Evolutionary conservation across 35 echinoderm and acorn worm species (phyloP).

Genomic region (Anneissia japonica): DNA sequence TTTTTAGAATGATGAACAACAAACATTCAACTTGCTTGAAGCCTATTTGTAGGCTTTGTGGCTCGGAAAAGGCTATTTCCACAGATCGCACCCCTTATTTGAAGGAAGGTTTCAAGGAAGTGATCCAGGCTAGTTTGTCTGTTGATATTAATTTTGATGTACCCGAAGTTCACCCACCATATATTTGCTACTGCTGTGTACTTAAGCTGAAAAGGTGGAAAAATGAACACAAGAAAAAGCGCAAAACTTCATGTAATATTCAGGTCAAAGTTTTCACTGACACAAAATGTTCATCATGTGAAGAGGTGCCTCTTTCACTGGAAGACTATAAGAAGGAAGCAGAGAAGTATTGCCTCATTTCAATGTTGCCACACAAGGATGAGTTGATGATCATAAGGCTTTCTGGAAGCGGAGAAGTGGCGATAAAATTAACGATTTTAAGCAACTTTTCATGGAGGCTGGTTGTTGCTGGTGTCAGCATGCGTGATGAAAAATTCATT

Average conservation of each 20-base stretch:
- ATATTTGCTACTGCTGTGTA: constrained; percentile 27
- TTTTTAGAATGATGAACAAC: too few relatives aligned
- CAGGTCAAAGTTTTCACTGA: neutral
- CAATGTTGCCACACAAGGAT: neutral
- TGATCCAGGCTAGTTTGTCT: too few relatives aligned
- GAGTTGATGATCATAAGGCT: neutral
- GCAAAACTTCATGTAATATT: neutral
- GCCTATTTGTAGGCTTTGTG: too few relatives aligned
- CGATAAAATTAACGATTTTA: neutral
- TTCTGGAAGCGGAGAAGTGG: neutral
- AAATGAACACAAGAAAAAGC: constrained; percentile 8
- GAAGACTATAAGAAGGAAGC: neutral
- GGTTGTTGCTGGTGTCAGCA: constrained; percentile 6
- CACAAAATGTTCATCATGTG: constrained; percentile 1
- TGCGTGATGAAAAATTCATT: neutral
- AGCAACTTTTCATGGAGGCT: neutral
- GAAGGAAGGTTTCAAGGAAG: too few relatives aligned
- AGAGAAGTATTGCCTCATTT: neutral
- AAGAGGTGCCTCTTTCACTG: neutral
- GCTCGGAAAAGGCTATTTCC: too few relatives aligned
- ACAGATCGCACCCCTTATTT: too few relatives aligned
- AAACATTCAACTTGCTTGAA: too few relatives aligned
- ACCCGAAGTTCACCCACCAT: constrained; percentile 35
- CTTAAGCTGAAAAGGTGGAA: constrained; percentile 11
- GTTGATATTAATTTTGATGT: too few relatives aligned